phyloP scores from a whole-genome alignment of 2,797 vertebrate species.

The Iguana delicatissima region DNA sequence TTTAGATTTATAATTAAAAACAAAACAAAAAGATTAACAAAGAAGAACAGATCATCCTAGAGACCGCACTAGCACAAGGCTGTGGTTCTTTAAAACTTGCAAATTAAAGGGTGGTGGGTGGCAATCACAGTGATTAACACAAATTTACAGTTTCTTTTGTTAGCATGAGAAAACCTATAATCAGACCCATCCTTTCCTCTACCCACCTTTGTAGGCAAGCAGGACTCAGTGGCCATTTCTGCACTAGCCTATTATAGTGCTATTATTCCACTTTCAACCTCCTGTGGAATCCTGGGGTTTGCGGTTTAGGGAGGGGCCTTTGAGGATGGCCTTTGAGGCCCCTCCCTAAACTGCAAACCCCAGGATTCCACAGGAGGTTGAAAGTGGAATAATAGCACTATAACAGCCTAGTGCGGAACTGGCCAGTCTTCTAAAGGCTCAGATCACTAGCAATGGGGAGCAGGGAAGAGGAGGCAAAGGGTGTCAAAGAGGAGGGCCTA shows the following conservation, averaged over 20 bases:
- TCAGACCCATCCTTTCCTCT: fast-evolving
- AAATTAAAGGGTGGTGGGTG: background rate
- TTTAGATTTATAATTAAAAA: background rate
- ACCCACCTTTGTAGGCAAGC: background rate
- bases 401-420: background rate
- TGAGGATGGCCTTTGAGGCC: no score
- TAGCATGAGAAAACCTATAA: background rate
- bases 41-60: background rate
- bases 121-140: background rate
- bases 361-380: no score
- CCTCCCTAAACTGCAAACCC: no score
- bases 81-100: background rate
- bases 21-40: background rate
- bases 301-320: no score
- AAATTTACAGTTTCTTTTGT: fast-evolving
- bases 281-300: no score
- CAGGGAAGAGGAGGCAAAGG: no score
- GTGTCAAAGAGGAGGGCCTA: background rate
- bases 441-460: fast-evolving
- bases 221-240: no score
- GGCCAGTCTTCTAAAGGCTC: no score
- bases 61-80: fast-evolving
- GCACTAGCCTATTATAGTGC: background rate
- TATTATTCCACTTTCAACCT: no score
- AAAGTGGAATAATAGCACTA: no score